phyloP scores from a whole-genome alignment of 2,888 invertebrate species.

The Lycocerus yunnanus region DNA sequence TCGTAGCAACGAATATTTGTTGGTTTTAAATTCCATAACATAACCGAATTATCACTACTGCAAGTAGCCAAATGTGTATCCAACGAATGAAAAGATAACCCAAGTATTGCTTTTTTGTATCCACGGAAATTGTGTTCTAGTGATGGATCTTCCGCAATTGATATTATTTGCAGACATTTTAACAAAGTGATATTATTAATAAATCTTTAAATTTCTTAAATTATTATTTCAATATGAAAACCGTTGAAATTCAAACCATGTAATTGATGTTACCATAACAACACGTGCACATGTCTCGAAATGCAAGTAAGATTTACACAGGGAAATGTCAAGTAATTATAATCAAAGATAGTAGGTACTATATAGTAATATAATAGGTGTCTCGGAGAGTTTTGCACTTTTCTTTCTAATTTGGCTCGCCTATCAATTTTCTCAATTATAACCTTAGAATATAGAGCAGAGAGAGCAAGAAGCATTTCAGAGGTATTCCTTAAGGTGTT shows the following conservation, averaged over 20 bases:
- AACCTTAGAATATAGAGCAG: too few species aligned
- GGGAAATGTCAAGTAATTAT: too few species aligned
- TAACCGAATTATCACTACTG: conserved; percentile 76
- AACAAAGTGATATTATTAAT: not conserved
- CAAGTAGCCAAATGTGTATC: conserved; percentile 78
- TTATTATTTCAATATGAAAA: not conserved
- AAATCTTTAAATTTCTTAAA: not conserved
- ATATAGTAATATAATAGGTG: too few species aligned
- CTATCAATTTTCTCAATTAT: too few species aligned
- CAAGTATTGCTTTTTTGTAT: conserved; percentile 74
- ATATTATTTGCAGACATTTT: not conserved
- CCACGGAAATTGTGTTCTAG: conserved; percentile 80
- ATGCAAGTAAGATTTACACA: too few species aligned
- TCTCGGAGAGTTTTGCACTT: too few species aligned
- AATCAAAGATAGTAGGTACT: too few species aligned
- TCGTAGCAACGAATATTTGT: conserved; percentile 53
- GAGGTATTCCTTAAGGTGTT: too few species aligned
- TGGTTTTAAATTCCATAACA: conserved; percentile 83
- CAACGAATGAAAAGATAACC: conserved; percentile 75
- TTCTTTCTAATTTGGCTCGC: too few species aligned
- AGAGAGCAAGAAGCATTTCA: too few species aligned
- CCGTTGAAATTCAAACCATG: not conserved
- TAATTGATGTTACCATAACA: not conserved
- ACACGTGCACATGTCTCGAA: too few species aligned
- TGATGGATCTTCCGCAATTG: conserved; percentile 59